Base-by-base conservation (phyloP, 2,888 invertebrate species). In the Chloroclystis v-ata region DNA sequence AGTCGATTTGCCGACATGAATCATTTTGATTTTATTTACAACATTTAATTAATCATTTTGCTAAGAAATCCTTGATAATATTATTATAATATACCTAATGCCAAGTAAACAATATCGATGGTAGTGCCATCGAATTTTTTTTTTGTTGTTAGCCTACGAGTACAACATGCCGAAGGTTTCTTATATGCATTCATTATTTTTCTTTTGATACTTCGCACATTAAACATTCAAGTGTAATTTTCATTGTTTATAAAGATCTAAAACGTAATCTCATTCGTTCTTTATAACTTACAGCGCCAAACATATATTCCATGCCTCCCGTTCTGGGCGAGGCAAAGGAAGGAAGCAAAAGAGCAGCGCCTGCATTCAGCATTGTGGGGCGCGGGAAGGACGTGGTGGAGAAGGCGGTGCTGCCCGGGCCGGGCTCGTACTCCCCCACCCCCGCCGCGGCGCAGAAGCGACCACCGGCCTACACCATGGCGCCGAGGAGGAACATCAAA, bases 391-490 rank as follows among this genome's bases (percentile, higher is more conserved):
- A 89, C 10, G 49, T 61, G 5, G 85, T 80, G 40, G 60, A 69
- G 7, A 84, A 81, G 56, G 67, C 65, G 1, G 75, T 80, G 0
- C 89, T 93, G 59, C 97, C 97, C 6, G 97, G 97, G 29, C 97
- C 98, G 7, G 96, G 96, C 32, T 91, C 94, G 0, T 90, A 90
- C 58, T 90, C 91, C 87, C 91, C n/a, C 90, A 92, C 46, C 89
- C 89, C 9, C 72, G 64, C 82, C 10, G 84, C 76, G 10, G 65
- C 85, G 7, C 65, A 65, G 1, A 82, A 76, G 53, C 80, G 89
- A 54, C 90, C 95, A 8, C 97, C 97, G 0, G 91, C 95, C 24
- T 98, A 94, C 76, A 95, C 96, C 26, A 95, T 98, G 88, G 95
- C 96, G 28, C 91, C 88, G 4, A 74, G 85, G 51, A 66, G 89